Percentiles rank a stretch among this genome's conserved stretches.
phyloP scores from a whole-genome alignment of 2,797 vertebrate genomes.

The Delichon dasypus region DNA sequence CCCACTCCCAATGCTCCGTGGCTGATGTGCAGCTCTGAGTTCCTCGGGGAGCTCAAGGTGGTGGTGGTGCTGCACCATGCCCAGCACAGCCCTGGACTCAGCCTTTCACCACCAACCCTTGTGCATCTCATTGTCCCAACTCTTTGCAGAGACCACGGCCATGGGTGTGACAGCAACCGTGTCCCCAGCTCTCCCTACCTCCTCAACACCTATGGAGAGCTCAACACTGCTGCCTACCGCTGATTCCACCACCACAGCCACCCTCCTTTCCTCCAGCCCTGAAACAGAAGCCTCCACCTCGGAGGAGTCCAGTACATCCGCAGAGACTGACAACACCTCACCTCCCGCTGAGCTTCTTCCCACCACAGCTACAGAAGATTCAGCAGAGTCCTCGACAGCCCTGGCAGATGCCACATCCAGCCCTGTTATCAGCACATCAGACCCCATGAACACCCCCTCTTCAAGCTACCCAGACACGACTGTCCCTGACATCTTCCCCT shows the following conservation, averaged over 20 bases:
- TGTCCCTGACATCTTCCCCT: background rate
- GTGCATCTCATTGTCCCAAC: background rate
- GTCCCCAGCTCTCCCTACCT: background rate
- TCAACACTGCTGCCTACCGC: background rate
- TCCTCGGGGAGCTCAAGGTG: accelerated
- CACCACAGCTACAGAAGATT: background rate
- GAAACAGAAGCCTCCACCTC: background rate
- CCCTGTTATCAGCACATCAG: background rate
- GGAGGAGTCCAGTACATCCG: background rate
- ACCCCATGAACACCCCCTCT: background rate
- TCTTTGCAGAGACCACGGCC: background rate
- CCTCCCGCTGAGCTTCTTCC: accelerated
- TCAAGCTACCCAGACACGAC: background rate
- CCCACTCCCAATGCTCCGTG: accelerated
- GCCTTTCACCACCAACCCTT: background rate
- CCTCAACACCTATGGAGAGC: background rate
- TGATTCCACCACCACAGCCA: background rate
- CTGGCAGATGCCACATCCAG: background rate
- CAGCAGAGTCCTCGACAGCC: accelerated
- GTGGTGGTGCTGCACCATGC: background rate
- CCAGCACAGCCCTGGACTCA: background rate
- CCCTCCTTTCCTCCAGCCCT: background rate
- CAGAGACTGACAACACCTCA: background rate
- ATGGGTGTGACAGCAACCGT: background rate
- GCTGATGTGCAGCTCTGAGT: background rate